phyloP scores from a whole-genome alignment of 2,113 vertebrate genomes.

The Myotis yumanensis region DNA sequence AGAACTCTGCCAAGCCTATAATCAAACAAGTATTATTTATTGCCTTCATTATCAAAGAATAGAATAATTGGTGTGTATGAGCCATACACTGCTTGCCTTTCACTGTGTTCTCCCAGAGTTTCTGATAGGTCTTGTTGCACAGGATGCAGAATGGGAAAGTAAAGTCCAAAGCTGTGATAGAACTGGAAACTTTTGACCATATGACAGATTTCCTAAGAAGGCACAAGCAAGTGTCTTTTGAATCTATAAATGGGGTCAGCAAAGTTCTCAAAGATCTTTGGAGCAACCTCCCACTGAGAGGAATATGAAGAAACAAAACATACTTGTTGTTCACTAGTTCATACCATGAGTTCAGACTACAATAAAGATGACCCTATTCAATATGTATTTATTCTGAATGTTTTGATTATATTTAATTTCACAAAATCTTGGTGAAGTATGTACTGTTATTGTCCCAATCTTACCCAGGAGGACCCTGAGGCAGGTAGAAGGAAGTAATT shows the following conservation, averaged over 20 bases:
- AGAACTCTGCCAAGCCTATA: slow-evolving; percentile 3
- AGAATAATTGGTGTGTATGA: not conserved
- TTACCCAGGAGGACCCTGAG: not conserved
- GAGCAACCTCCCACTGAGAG: not conserved
- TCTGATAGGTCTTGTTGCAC: not conserved
- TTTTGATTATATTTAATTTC: not conserved
- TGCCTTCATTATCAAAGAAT: not conserved
- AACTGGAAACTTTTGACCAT: not conserved
- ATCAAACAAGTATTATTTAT: slow-evolving; percentile 55
- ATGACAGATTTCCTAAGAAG: not conserved
- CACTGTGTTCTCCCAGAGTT: not conserved
- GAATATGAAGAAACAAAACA: not conserved
- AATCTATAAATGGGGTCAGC: not conserved
- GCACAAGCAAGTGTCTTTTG: accelerated
- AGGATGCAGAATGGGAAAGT: not conserved
- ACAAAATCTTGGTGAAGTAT: not conserved
- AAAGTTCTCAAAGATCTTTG: not conserved
- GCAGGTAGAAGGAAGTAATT: not conserved
- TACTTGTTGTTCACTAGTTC: not conserved
- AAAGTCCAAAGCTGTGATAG: not conserved
- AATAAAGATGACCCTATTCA: not conserved
- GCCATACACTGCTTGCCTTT: not conserved
- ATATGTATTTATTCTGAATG: not conserved
- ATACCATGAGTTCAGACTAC: not conserved
- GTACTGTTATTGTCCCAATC: not conserved